phyloP scores from a whole-genome alignment of 2,797 vertebrate species.

The Tenualosa ilisha region DNA sequence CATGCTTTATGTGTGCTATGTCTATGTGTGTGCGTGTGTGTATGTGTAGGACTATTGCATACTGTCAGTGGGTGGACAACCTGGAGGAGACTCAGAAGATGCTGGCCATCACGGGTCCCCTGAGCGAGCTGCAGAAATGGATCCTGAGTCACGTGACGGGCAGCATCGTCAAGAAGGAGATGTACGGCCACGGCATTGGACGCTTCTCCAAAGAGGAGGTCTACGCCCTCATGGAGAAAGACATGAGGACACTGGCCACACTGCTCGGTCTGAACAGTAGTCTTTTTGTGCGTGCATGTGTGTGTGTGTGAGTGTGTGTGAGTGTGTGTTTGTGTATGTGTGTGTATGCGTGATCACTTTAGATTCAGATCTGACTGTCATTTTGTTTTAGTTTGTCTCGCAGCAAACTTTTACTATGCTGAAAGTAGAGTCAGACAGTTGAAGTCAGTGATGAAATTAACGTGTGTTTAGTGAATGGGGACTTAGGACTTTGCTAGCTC shows the following conservation, averaged over 20 bases:
- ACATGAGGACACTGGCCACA: slow-evolving; percentile 92
- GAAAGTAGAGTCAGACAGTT: too few species aligned
- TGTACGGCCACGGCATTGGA: slow-evolving; percentile 96
- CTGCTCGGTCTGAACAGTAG: slow-evolving; percentile 80
- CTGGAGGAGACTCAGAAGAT: slow-evolving; percentile 93
- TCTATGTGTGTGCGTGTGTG: background rate
- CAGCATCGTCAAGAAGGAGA: slow-evolving; percentile 92
- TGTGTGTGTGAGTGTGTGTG: background rate
- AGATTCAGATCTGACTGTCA: too few species aligned
- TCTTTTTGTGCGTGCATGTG: background rate
- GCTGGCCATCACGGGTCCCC: slow-evolving; percentile 87
- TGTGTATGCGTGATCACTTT: background rate
- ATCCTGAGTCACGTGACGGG: slow-evolving; percentile 91
- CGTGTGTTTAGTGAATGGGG: too few species aligned
- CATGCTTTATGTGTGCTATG: background rate
- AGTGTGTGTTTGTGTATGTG: background rate
- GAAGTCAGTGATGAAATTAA: background rate
- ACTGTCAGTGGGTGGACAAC: slow-evolving; percentile 99
- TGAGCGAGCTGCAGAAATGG: slow-evolving; percentile 93
- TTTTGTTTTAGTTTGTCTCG: too few species aligned
- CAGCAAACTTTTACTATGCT: too few species aligned
- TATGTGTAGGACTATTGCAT: slow-evolving; percentile 86
- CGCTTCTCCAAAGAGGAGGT: slow-evolving; percentile 95
- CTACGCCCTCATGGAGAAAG: slow-evolving; percentile 95
- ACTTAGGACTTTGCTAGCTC: too few species aligned